Evolutionary conservation across 2,113 vertebrate genomes (phyloP), one percentile per base, ranked within the genome.

Genomic region (Brachionichthys hirsutus): DNA sequence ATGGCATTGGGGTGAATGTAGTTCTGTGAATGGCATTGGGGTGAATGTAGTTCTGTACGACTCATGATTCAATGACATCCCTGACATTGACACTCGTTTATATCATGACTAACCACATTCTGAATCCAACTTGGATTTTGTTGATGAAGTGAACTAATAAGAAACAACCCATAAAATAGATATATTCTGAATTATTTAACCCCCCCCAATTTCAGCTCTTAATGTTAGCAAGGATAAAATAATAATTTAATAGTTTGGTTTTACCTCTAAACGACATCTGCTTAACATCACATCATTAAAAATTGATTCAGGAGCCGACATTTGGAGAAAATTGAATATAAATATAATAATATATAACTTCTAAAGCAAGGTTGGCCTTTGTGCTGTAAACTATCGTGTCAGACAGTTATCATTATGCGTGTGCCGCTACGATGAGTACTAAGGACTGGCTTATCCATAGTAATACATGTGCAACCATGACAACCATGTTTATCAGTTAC

Each of bases 371-470:
- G 8, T 7, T 10, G 38, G 18, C 49, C 72, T 67, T 70, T 55
- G 53, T 47, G 20, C 43, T 60, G 50, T 58, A 46, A 56, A 45
- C 47, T 24, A 53, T 70, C 56, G 16, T 67, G 62, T 60, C 47
- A 72, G 36, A 41, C 44, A 77, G 59, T 78, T 81, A 85, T 68
- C 43, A 49, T 44, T 67, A 62, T 51, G 67, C 58, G 66, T 71
- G 16, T 16, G 47, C 24, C 4, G 8, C 24, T 73, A 52, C 68
- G 38, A 71, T 76, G 58, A 66, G 35, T 54, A 17, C 12, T 15
- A 35, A 10, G 2, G 10, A 35, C 48, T 17, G 46, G 16, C 72
- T 64, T 51, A 77, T 69, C 13, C 19, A 16, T 48, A 63, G 46
- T 15, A 43, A 49, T 57, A 35, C 24, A 56, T 68, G 46, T 43